Conservation (phyloP, 2,888 invertebrate species). For the Sminthurides aquaticus region DNA sequence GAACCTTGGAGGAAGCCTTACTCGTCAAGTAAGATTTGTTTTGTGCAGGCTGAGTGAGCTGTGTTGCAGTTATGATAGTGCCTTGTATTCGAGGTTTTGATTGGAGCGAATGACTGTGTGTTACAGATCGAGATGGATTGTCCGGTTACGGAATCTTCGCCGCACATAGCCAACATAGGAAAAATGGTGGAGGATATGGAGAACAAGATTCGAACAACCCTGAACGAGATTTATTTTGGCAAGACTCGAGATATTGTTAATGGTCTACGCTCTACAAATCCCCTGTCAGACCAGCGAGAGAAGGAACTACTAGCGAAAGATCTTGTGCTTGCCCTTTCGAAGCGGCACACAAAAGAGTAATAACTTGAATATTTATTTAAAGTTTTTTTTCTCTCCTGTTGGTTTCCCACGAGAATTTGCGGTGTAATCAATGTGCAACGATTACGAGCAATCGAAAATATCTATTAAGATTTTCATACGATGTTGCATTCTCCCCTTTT, state of each 20-base stretch:
- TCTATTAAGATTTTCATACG: too few species aligned
- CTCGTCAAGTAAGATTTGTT: slow-evolving; percentile 68
- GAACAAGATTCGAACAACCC: slow-evolving; percentile 94
- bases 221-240: slow-evolving; percentile 98
- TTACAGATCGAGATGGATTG: slow-evolving; percentile 82
- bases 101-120: too few species aligned
- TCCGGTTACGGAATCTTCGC: slow-evolving; percentile 81
- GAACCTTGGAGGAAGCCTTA: slow-evolving; percentile 97
- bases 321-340: slow-evolving; percentile 72
- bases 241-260: slow-evolving; percentile 98
- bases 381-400: too few species aligned
- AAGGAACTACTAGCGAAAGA: slow-evolving; percentile 79
- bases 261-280: slow-evolving; percentile 74
- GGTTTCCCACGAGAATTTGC: too few species aligned
- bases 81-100: slow-evolving; percentile 6
- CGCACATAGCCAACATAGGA: slow-evolving; percentile 98
- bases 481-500: too few species aligned
- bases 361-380: too few species aligned
- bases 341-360: slow-evolving; percentile 54
- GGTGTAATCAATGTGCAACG: too few species aligned
- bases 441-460: too few species aligned
- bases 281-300: slow-evolving; percentile 73
- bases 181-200: slow-evolving; percentile 99
- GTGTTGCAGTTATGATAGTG: slow-evolving; percentile 3
- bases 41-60: too few species aligned